Evolutionary conservation across 2,797 vertebrate genomes (phyloP).

Genomic region (Sebastes trivittatus): DNA sequence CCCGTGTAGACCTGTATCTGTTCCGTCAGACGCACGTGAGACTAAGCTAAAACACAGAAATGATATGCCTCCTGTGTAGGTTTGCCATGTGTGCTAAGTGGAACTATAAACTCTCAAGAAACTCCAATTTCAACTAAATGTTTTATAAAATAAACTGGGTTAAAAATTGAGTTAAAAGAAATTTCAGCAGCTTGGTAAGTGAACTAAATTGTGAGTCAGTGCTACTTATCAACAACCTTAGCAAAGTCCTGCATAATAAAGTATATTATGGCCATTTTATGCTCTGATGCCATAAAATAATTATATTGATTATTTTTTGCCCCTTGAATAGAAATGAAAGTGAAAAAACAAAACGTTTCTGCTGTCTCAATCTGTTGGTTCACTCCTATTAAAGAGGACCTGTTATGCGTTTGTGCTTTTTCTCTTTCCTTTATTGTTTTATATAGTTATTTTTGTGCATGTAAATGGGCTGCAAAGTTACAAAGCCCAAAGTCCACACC

Average conservation of each 20-base stretch:
- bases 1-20: not conserved
- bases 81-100: not conserved
- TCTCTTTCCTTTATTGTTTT: too few species aligned
- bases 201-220: not conserved
- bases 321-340: not conserved
- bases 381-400: too few species aligned
- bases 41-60: accelerated
- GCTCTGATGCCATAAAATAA: not conserved
- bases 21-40: not conserved
- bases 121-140: not conserved
- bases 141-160: not conserved
- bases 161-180: not conserved
- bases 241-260: not conserved
- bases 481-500: too few species aligned
- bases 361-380: not conserved
- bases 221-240: not conserved
- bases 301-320: not conserved
- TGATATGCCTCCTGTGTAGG: not conserved
- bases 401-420: too few species aligned
- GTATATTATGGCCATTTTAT: not conserved
- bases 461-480: too few species aligned
- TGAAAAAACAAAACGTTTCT: not conserved
- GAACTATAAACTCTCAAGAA: not conserved
- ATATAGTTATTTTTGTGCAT: too few species aligned
- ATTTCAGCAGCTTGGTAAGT: not conserved